These are phyloP conservation scores for Megatriorchis doriae DNA, from an alignment of 2,113 vertebrate species.

Conservation along the genomic window DNA sequence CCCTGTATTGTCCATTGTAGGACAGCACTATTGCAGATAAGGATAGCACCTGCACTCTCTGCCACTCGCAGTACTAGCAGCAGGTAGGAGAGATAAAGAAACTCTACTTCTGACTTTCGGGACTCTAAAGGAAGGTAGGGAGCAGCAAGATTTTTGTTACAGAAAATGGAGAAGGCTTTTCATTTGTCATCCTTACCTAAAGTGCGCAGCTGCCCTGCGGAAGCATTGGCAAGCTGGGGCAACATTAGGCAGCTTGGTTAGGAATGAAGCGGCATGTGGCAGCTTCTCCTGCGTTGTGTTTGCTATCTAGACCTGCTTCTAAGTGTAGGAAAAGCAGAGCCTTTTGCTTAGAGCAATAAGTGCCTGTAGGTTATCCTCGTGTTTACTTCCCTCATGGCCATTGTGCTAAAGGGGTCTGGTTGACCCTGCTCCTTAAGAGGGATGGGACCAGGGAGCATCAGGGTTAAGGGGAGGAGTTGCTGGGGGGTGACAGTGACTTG, in stretches of 20 bases:
- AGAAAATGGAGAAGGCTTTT: neutral
- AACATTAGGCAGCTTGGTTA: neutral
- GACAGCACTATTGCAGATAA: neutral
- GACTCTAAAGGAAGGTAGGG: neutral
- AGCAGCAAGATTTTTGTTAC: neutral
- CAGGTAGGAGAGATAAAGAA: slow-evolving; percentile 23
- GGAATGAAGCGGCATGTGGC: neutral
- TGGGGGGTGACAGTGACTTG: neutral
- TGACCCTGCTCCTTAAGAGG: neutral
- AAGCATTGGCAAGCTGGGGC: neutral
- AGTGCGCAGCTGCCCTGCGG: neutral
- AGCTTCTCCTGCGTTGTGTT: neutral
- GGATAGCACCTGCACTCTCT: neutral
- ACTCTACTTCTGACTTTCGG: neutral
- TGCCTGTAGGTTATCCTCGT: neutral
- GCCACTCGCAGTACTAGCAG: slow-evolving; percentile 7
- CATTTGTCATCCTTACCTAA: neutral
- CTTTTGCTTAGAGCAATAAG: neutral
- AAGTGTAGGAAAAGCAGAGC: neutral
- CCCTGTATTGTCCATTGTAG: neutral
- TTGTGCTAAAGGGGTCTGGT: neutral
- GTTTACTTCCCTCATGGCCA: neutral
- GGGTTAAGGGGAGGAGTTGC: neutral
- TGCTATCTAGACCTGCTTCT: neutral
- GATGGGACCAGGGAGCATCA: neutral